Evolutionary conservation across 2,797 vertebrate genomes (phyloP).

Genomic region (Malurus splendens): DNA sequence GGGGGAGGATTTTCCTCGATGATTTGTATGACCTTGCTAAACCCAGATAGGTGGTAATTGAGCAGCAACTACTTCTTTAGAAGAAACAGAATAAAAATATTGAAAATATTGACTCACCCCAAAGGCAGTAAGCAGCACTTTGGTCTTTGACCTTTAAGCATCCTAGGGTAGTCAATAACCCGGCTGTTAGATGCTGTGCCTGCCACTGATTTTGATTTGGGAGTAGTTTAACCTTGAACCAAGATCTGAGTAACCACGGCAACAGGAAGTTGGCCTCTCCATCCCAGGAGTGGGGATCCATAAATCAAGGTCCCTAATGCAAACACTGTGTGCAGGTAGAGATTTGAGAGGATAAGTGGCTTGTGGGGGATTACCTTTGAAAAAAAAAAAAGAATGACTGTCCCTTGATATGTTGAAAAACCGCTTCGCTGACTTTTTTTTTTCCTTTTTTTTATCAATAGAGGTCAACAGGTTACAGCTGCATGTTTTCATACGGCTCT

Average conservation of each 20-base stretch:
- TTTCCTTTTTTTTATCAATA: slow-evolving; percentile 61
- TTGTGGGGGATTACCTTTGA: slow-evolving; percentile 78
- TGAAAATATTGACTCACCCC: slow-evolving; percentile 72
- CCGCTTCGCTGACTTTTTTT: slow-evolving; percentile 48
- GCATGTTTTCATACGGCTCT: slow-evolving; percentile 58
- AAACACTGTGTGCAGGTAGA: slow-evolving; percentile 80
- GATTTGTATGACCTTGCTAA: slow-evolving; percentile 67
- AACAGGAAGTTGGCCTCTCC: slow-evolving; percentile 77
- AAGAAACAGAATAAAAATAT: slow-evolving; percentile 74
- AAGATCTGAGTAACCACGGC: slow-evolving; percentile 77
- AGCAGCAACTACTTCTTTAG: slow-evolving; percentile 57
- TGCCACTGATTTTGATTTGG: slow-evolving; percentile 72
- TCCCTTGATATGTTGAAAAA: slow-evolving; percentile 67
- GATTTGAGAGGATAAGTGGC: slow-evolving; percentile 77
- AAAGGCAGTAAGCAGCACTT: slow-evolving; percentile 68
- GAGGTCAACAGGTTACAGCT: slow-evolving; percentile 68
- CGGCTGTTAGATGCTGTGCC: slow-evolving; percentile 58
- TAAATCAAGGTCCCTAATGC: slow-evolving; percentile 83
- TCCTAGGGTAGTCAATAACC: slow-evolving; percentile 75
- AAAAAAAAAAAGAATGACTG: slow-evolving; percentile 66
- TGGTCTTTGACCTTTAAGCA: slow-evolving; percentile 77
- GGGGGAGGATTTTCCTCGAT: slow-evolving; percentile 25
- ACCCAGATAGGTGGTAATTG: slow-evolving; percentile 66
- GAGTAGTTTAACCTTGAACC: slow-evolving; percentile 81
- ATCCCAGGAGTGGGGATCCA: slow-evolving; percentile 68